A percentile compares a stretch with the other conserved stretches of the same genome.
Conservation (phyloP, 2,888 invertebrate species). For the Nemoura dubitans region DNA sequence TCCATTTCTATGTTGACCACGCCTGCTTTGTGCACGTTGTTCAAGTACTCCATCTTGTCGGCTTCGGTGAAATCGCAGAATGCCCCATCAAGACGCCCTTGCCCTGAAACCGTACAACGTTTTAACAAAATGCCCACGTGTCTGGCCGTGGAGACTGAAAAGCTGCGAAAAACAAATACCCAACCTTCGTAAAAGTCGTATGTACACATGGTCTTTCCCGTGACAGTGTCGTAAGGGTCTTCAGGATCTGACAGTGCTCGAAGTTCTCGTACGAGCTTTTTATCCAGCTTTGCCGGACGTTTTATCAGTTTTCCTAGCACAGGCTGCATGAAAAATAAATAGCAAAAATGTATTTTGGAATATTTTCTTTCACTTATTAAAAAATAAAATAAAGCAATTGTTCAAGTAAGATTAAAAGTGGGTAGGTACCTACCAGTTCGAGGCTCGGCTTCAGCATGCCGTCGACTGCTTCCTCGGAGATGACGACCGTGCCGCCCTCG, state of each 20-base stretch:
- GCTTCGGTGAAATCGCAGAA: slow-evolving; percentile 92
- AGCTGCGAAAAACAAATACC: slow-evolving; percentile 26
- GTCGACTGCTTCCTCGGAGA: slow-evolving; percentile 92
- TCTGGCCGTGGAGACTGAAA: background rate
- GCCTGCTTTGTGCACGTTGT: slow-evolving; percentile 76
- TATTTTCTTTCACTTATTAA: background rate
- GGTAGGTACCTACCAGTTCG: slow-evolving; percentile 73
- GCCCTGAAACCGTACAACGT: slow-evolving; percentile 68
- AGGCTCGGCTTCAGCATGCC: slow-evolving; percentile 82
- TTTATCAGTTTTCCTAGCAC: slow-evolving; percentile 84
- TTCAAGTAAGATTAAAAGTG: background rate
- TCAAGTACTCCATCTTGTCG: slow-evolving; percentile 91
- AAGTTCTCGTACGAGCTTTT: slow-evolving; percentile 80
- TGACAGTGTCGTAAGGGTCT: slow-evolving; percentile 86
- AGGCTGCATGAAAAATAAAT: slow-evolving; percentile 65
- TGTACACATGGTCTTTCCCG: slow-evolving; percentile 95
- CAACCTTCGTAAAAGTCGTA: slow-evolving; percentile 97
- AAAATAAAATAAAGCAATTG: background rate
- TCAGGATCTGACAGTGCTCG: slow-evolving; percentile 76
- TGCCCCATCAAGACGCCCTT: slow-evolving; percentile 94
- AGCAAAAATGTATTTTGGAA: background rate
- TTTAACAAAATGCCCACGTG: background rate
- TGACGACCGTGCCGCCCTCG: slow-evolving; percentile 92
- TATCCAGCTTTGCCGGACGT: slow-evolving; percentile 86
- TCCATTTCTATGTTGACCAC: slow-evolving; percentile 99